Evolutionary conservation across 2,113 vertebrate species (phyloP).

Genomic region (Todiramphus saurophagus): DNA sequence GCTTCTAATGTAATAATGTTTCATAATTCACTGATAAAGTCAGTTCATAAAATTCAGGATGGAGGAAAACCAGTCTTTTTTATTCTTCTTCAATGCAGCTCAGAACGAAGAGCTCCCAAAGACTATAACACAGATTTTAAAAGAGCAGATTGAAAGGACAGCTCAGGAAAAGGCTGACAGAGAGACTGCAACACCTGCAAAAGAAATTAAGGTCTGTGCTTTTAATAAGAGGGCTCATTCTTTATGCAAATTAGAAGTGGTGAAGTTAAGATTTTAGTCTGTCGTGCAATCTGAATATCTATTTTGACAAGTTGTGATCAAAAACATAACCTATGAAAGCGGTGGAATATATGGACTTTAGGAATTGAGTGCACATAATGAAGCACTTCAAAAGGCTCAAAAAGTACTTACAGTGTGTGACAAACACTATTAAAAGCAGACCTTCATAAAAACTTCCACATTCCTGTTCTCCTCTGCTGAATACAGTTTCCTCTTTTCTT

Average conservation of each 20-base stretch:
- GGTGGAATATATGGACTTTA: neutral
- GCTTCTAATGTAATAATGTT: neutral
- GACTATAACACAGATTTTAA: conserved; percentile 88
- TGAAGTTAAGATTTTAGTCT: neutral
- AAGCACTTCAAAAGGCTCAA: neutral
- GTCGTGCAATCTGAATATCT: neutral
- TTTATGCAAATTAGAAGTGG: neutral
- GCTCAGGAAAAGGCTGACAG: conserved; percentile 77
- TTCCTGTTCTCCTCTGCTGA: conserved; percentile 1
- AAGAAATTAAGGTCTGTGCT: conserved; percentile 84
- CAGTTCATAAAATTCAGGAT: neutral
- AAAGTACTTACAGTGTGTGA: neutral
- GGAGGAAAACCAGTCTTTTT: neutral
- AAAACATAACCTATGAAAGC: neutral
- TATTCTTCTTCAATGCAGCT: conserved; percentile 66
- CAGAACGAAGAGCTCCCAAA: conserved; percentile 85
- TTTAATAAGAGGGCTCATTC: neutral
- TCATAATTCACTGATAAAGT: neutral
- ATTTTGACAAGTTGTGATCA: neutral
- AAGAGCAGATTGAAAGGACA: conserved; percentile 89
- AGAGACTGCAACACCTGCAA: conserved; percentile 72
- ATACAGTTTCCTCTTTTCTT: neutral
- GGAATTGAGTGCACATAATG: neutral
- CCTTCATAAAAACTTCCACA: neutral
- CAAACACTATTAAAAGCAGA: neutral